Percentiles rank a stretch among this genome's conserved stretches.
phyloP scores from a whole-genome alignment of 1,140 invertebrate genomes.

The Drusus annulatus region DNA sequence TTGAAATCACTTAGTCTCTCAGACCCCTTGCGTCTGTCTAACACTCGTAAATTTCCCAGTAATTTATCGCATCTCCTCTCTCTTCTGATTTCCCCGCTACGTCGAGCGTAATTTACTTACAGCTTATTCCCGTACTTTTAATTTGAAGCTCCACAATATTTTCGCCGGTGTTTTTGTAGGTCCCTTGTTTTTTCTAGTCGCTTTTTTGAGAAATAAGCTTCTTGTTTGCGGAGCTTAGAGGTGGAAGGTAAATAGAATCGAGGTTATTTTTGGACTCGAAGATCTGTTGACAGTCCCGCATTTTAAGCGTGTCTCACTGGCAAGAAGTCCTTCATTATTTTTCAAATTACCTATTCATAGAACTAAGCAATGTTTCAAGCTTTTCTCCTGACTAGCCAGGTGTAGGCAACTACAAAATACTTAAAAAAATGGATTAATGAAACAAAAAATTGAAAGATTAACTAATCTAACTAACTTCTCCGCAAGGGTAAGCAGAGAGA shows the following conservation, averaged over 20 bases:
- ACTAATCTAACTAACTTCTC: too few relatives aligned
- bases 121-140: conserved; percentile 58
- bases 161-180: conserved; percentile 36
- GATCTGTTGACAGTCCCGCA: conserved; percentile 26
- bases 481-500: too few relatives aligned
- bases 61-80: conserved; percentile 53
- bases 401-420: too few relatives aligned
- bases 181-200: conserved; percentile 53
- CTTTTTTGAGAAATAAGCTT: conserved; percentile 44
- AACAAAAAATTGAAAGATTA: too few relatives aligned
- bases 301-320: conserved; percentile 11
- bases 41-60: conserved; percentile 56
- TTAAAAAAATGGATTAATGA: too few relatives aligned
- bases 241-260: conserved; percentile 23
- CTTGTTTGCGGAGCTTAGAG: conserved; percentile 5
- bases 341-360: conserved; percentile 21
- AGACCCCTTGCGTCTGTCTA: conserved; percentile 46
- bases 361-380: background rate
- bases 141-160: conserved; percentile 45
- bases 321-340: conserved; percentile 31
- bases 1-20: conserved; percentile 30
- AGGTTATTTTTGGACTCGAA: conserved; percentile 9
- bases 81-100: conserved; percentile 56
- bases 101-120: conserved; percentile 56
- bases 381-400: background rate